Conservation (phyloP, 2,888 invertebrate species). For the Tupiocoris notatus region DNA sequence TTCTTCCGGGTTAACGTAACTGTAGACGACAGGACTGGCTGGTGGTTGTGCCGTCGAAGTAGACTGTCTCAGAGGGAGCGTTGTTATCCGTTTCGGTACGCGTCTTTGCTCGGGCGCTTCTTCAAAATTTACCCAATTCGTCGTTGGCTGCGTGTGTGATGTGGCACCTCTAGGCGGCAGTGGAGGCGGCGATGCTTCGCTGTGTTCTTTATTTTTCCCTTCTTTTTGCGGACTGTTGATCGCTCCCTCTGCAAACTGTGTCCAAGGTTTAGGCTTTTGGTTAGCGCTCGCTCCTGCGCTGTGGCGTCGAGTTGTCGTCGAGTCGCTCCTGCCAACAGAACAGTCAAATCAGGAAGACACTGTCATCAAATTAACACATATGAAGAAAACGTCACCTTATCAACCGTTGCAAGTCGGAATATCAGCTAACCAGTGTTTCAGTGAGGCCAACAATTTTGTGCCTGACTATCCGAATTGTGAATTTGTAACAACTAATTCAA, state of each 20-base stretch:
- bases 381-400: too few species aligned
- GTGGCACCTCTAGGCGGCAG: conserved; percentile 25
- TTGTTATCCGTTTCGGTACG: conserved; percentile 78
- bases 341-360: conserved; percentile 30
- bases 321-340: conserved; percentile 47
- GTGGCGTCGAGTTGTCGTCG: conserved; percentile 43
- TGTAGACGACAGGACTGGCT: conserved; percentile 61
- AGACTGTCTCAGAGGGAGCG: conserved; percentile 60
- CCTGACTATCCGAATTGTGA: too few species aligned
- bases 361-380: conserved; percentile 4
- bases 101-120: conserved; percentile 80
- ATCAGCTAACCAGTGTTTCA: too few species aligned
- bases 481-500: too few species aligned
- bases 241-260: conserved; percentile 46
- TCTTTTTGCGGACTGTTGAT: conserved; percentile 42
- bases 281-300: conserved; percentile 30
- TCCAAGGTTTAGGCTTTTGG: conserved; percentile 44
- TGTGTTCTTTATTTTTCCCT: conserved; percentile 22
- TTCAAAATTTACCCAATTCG: conserved; percentile 80
- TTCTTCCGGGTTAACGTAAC: conserved; percentile 83
- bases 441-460: too few species aligned
- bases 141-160: conserved; percentile 53
- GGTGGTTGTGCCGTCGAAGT: conserved; percentile 23
- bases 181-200: conserved; percentile 1
- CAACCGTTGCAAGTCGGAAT: too few species aligned